Evolutionary conservation across 2,888 invertebrate species (phyloP).

Genomic region (Falcaria lacertinaria): DNA sequence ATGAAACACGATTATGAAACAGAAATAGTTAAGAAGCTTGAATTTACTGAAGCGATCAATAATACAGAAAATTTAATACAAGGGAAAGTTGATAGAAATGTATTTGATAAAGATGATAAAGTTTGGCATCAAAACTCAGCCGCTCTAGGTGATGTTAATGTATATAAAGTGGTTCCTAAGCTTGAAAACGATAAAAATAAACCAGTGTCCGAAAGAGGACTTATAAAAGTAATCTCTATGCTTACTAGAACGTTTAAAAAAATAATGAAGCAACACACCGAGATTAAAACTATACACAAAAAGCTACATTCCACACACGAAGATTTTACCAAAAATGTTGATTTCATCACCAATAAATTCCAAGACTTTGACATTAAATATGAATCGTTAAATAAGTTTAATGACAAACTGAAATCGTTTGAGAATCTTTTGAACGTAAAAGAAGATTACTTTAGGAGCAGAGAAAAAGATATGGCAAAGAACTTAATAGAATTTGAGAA

Average conservation of each 20-base stretch:
- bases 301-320: slow-evolving; percentile 42
- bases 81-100: slow-evolving; percentile 32
- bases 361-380: slow-evolving; percentile 58
- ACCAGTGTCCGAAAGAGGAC: slow-evolving; percentile 51
- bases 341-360: slow-evolving; percentile 37
- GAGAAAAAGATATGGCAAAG: slow-evolving; percentile 46
- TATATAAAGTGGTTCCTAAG: slow-evolving; percentile 46
- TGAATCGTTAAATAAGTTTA: slow-evolving; percentile 36
- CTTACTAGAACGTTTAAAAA: slow-evolving; percentile 66
- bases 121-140: slow-evolving; percentile 48
- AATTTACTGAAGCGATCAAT: slow-evolving; percentile 36
- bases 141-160: slow-evolving; percentile 27
- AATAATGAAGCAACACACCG: slow-evolving; percentile 59
- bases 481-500: slow-evolving; percentile 55
- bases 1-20: slow-evolving; percentile 42
- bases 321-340: slow-evolving; percentile 42
- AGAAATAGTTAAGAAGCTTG: slow-evolving; percentile 35
- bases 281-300: slow-evolving; percentile 53
- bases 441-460: slow-evolving; percentile 39
- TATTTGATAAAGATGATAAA: slow-evolving; percentile 41
- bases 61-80: slow-evolving; percentile 20
- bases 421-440: slow-evolving; percentile 37
- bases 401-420: slow-evolving; percentile 41
- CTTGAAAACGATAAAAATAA: slow-evolving; percentile 30
- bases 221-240: slow-evolving; percentile 61